Evolutionary conservation across 2,888 invertebrate species (phyloP).

Genomic region (Campoplex nolae): DNA sequence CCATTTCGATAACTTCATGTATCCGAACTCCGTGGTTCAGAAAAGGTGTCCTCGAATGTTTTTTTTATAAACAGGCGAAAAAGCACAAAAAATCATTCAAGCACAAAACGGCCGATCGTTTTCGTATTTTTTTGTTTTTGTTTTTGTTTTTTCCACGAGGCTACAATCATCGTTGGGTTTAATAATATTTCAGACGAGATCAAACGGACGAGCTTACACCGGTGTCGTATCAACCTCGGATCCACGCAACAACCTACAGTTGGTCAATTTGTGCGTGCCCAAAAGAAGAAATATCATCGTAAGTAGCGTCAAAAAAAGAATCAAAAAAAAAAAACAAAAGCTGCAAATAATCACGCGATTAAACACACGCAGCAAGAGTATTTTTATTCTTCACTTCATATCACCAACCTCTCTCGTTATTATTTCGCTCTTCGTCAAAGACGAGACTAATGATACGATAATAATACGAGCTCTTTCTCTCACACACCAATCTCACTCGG

Average conservation of each 20-base stretch:
- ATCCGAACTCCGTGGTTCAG: neutral
- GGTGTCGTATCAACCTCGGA: conserved; percentile 74
- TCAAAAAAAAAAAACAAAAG: conserved; percentile 3
- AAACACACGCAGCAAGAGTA: conserved; percentile 36
- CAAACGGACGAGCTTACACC: conserved; percentile 77
- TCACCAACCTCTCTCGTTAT: conserved; percentile 38
- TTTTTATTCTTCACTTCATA: conserved; percentile 43
- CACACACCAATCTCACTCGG: conserved; percentile 37
- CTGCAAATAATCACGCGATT: conserved; percentile 38
- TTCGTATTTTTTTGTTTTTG: neutral
- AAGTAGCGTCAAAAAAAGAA: conserved; percentile 74
- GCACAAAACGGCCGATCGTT: neutral
- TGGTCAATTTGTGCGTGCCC: conserved; percentile 81
- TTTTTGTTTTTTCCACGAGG: conserved; percentile 26
- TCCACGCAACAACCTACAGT: conserved; percentile 80
- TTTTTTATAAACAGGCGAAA: neutral
- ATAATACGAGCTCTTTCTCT: conserved; percentile 14
- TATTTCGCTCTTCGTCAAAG: neutral
- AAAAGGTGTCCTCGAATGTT: neutral
- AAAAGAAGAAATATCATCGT: conserved; percentile 79
- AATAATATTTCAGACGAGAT: conserved; percentile 79
- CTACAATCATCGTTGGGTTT: conserved; percentile 72
- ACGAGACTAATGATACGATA: no score
- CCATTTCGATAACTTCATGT: conserved; percentile 18
- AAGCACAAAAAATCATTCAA: neutral